These are phyloP conservation scores for Channa striata DNA, from an alignment of 2,797 vertebrate species.

Conservation along the genomic window DNA sequence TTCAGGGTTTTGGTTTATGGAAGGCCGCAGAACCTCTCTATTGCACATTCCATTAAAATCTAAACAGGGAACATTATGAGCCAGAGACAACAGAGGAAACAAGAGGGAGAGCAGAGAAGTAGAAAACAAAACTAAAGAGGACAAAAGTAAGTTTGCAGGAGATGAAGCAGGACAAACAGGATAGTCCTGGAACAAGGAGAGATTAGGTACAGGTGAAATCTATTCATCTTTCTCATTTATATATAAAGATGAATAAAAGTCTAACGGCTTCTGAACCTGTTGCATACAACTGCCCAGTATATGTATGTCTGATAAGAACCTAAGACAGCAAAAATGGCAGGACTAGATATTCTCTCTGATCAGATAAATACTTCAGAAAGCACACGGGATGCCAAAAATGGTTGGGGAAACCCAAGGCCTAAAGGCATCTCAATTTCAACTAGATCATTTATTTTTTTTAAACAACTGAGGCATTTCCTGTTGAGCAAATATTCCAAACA, in stretches of 20 bases:
- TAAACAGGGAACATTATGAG: conserved; percentile 66
- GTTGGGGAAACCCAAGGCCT: conserved; percentile 16
- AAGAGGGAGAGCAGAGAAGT: neutral
- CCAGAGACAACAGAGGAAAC: conserved; percentile 36
- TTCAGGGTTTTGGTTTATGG: conserved; percentile 60
- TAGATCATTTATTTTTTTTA: conserved; percentile 35
- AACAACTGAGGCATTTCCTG: conserved; percentile 71
- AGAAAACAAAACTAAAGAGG: neutral
- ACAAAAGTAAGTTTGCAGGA: neutral
- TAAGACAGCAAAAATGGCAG: neutral
- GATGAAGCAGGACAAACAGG: neutral
- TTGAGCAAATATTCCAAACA: conserved; percentile 52
- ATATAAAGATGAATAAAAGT: neutral
- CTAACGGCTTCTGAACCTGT: neutral
- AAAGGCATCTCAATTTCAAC: conserved; percentile 14
- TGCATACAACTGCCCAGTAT: neutral
- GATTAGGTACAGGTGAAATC: neutral
- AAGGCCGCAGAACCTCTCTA: conserved; percentile 59
- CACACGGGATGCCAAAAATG: conserved; percentile 18
- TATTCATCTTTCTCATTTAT: too few relatives aligned
- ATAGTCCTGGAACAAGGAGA: neutral
- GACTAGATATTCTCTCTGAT: conserved; percentile 2
- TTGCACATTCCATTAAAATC: conserved; percentile 74
- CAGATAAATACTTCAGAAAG: conserved; percentile 14
- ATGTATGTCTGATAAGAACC: neutral